Base-by-base conservation (phyloP, 35 echinoderm and acorn worm genomes). In the Heliocidaris erythrogramma region DNA sequence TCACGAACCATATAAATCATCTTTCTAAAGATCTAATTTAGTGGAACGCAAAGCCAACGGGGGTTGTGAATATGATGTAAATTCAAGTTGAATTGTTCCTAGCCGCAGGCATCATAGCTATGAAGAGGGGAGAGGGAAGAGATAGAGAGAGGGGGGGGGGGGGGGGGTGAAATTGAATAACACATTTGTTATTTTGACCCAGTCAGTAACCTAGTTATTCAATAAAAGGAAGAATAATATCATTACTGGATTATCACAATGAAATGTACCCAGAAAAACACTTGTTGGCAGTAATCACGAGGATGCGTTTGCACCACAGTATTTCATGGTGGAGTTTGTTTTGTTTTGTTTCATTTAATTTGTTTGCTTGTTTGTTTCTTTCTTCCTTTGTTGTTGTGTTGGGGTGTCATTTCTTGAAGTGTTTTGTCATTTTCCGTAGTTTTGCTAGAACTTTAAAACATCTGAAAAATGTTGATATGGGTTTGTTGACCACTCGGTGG, bases 1-100 rank as follows among this genome's bases (percentile, higher is more conserved):
- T 78, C 65, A 78, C 65, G n/a, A 24, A 78, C 65, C 21, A 78
- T 78, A 78, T 71, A 78, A 78, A n/a, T 78, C 65, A 78, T 78
- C 65, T 21, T 18, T 78, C 21, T 24, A 78, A 78, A 78, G 65
- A 78, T 78, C 65, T n/a, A 27, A 78, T 78, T 78, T 78, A 4
- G 65, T 5, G 65, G 65, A 78, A 78, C 21, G n/a, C 65, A 78
- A 8, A 27, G 27, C 17, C 65, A 18, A 78, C 65, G 65, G 65
- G 65, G 65, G 65, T n/a, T 78, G 21, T 27, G 65, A 71, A 71
- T 71, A 71, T 71, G 61, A 78, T 78, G 27, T 78, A 78, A 78
- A 78, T 27, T 78, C 65, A 78, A 78, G 21, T 78, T 78, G 65
- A 78, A 27, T 78, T 78, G 65, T 21, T 78, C 65, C 65, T 78